Conservation (phyloP, 2,888 invertebrate genomes). For the Machimus rusticus region DNA sequence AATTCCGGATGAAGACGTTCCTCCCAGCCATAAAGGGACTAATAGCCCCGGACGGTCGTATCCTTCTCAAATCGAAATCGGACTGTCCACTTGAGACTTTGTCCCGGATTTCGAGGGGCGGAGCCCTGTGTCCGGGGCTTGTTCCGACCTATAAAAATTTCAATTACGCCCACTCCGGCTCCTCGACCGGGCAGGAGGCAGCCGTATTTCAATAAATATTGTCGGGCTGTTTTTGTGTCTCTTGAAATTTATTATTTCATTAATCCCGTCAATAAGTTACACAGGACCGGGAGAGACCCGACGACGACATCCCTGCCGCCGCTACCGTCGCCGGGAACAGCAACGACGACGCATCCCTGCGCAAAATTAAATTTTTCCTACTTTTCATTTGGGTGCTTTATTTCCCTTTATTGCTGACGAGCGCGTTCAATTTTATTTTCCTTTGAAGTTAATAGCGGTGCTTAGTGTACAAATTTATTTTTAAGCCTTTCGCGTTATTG, state of each 20-base stretch:
- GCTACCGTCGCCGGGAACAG: background rate
- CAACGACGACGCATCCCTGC: background rate
- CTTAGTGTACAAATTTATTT: constrained; percentile 24
- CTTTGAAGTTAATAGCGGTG: constrained; percentile 40
- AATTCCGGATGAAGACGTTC: background rate
- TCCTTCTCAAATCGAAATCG: background rate
- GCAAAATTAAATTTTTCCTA: constrained; percentile 37
- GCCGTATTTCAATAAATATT: constrained; percentile 21
- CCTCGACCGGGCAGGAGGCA: background rate
- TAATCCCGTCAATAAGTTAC: constrained; percentile 38
- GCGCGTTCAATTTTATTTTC: constrained; percentile 21
- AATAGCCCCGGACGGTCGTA: background rate
- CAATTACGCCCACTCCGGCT: background rate
- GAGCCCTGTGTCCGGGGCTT: background rate
- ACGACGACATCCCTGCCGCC: background rate
- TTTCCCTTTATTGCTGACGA: constrained; percentile 33
- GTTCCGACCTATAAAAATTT: constrained; percentile 9
- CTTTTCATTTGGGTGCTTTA: constrained; percentile 35
- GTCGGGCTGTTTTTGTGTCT: constrained; percentile 5
- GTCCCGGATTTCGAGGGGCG: background rate
- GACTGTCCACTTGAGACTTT: background rate
- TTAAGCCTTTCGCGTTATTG: background rate
- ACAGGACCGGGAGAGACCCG: background rate
- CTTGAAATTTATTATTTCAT: constrained; percentile 34
- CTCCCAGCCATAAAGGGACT: background rate